Conservation (phyloP, 2,113 vertebrate genomes). For the Campylorhamphus procurvoides region DNA sequence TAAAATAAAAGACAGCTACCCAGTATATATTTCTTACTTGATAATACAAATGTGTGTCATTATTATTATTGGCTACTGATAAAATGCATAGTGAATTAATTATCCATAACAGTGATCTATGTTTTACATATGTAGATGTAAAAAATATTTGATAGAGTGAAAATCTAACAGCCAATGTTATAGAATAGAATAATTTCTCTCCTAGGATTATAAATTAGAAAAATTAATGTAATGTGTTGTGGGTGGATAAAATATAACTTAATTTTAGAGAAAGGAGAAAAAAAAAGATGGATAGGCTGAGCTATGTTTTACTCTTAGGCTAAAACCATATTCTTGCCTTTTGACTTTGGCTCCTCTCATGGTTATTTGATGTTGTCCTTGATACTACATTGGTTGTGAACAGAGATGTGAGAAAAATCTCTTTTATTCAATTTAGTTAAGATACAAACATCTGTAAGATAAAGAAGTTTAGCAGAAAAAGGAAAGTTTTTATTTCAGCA, state of each 20-base stretch:
- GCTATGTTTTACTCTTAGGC: neutral
- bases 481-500: too few relatives aligned
- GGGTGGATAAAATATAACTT: neutral
- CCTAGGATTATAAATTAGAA: neutral
- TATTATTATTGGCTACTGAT: slow-evolving; percentile 22
- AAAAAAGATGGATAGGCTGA: neutral
- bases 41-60: neutral
- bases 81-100: neutral
- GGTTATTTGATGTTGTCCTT: neutral
- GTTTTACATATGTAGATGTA: neutral
- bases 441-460: too few relatives aligned
- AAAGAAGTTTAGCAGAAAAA: too few relatives aligned
- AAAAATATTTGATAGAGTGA: neutral
- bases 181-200: neutral
- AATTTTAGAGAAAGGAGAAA: neutral
- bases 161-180: neutral
- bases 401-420: neutral
- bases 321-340: neutral
- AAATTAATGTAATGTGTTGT: neutral
- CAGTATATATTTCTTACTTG: neutral
- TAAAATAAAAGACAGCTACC: slow-evolving; percentile 10
- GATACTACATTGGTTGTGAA: neutral
- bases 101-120: neutral
- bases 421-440: too few relatives aligned
- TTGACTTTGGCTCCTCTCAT: neutral